Percentiles rank a stretch among this genome's conserved stretches.
Evolutionary conservation across 2,888 invertebrate species (phyloP).

Genomic region (Rhingia campestris): DNA sequence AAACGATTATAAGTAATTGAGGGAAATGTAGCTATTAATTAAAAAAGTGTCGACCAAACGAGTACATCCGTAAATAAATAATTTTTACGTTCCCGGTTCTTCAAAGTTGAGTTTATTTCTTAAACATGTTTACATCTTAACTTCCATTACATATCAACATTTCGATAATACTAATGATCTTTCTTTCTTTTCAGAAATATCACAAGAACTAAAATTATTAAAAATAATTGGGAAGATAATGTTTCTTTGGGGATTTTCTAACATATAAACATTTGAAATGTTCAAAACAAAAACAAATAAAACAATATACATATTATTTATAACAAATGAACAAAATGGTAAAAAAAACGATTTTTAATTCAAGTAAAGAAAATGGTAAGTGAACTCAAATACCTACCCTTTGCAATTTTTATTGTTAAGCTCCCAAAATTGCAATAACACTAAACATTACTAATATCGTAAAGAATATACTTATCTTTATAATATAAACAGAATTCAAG

Average conservation of each 20-base stretch:
- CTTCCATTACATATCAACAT: background rate
- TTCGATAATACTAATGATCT: background rate
- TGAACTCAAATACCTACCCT: conserved; percentile 29
- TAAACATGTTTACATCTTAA: background rate
- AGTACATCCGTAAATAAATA: background rate
- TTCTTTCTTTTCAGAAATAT: conserved; percentile 63
- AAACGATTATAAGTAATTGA: too few relatives aligned
- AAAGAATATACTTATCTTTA: conserved; percentile 50
- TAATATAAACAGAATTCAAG: conserved; percentile 38
- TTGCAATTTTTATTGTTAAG: too few relatives aligned
- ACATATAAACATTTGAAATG: conserved; percentile 59
- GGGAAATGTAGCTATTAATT: too few relatives aligned
- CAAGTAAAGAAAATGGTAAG: conserved; percentile 27
- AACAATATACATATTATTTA: conserved; percentile 27
- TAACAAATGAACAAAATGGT: background rate
- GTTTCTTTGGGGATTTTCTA: conserved; percentile 67
- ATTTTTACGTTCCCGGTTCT: background rate
- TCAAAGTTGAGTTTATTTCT: too few relatives aligned
- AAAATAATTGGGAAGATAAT: conserved; percentile 62
- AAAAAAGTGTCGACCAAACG: background rate
- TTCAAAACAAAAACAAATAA: conserved; percentile 22
- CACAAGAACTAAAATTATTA: conserved; percentile 65
- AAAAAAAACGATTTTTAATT: conserved; percentile 18
- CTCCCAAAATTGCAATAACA: conserved; percentile 21
- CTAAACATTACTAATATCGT: conserved; percentile 35